Percentiles rank a stretch among this genome's conserved stretches.
Evolutionary conservation across 2,888 invertebrate species (phyloP).

Genomic region (Caenorhabditis sinica): DNA sequence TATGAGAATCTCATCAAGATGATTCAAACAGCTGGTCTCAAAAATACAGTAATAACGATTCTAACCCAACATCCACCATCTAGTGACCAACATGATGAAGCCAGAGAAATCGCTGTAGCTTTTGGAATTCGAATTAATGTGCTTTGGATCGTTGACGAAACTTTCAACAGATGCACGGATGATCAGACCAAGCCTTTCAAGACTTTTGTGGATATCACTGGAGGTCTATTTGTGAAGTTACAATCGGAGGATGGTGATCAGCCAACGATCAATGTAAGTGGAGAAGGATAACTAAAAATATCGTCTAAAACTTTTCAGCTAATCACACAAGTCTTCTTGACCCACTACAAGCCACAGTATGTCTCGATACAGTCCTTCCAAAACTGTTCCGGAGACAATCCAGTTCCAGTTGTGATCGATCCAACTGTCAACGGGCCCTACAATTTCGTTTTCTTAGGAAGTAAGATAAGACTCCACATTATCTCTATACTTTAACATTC

Average conservation of each 20-base stretch:
- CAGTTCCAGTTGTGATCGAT: conserved; percentile 29
- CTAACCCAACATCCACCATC: conserved; percentile 53
- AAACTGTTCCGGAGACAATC: neutral
- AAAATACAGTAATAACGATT: conserved; percentile 54
- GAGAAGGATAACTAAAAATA: neutral
- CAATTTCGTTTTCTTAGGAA: conserved; percentile 48
- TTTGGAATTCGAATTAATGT: conserved; percentile 58
- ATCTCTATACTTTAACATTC: no score
- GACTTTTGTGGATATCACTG: conserved; percentile 47
- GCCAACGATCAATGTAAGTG: conserved; percentile 3
- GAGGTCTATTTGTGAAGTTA: conserved; percentile 56
- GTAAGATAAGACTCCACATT: neutral
- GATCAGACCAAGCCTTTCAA: conserved; percentile 12
- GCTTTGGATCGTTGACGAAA: conserved; percentile 37
- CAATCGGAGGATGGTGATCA: conserved; percentile 27
- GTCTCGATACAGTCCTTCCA: conserved; percentile 48
- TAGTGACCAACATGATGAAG: neutral
- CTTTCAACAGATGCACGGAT: conserved; percentile 29
- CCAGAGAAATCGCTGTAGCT: conserved; percentile 30
- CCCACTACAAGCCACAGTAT: conserved; percentile 46
- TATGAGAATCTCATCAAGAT: conserved; percentile 18
- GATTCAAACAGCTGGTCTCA: conserved; percentile 22
- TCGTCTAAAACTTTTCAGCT: conserved; percentile 3
- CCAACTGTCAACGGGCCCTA: conserved; percentile 31
- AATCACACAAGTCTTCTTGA: conserved; percentile 31